Evolutionary conservation across 2,888 invertebrate genomes (phyloP), one percentile per base, ranked within the genome.

Genomic region (Xylocampa areola): DNA sequence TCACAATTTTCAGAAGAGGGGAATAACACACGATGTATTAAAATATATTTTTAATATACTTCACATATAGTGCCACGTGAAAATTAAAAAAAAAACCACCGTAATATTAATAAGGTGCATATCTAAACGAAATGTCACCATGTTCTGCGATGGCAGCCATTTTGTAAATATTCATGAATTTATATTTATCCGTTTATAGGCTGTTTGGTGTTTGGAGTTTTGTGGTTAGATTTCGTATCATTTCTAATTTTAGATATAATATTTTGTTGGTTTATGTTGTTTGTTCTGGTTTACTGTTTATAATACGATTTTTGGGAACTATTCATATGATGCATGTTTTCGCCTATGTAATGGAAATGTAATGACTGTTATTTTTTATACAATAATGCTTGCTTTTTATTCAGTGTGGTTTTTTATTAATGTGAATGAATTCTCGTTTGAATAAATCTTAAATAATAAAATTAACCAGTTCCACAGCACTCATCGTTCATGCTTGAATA

Each of bases 161-260:
- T 47, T 44, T 65, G 50, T 67, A 45, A 74, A 72, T 72, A 74
- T 74, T 72, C 51, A 74, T 75, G 44, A 60, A 59, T 45, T 70
- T 45, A 58, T 57, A 52, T 63, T 45, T 55, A 70, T 61, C 62
- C 51, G 25, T 37, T 52, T 47, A 47, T 32, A 29, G 29, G 35
- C 16, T 23, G 33, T 37, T 32, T 14, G 19, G 43, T 67, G 36
- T 50, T 57, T 41, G 51, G 35, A 57, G 60, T 53, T 51, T 41
- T 64, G 37, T 13, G 36, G 47, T 54, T 41, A 29, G 37, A 68
- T 61, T 59, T 61, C 14, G 27, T 60, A 11, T 21, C 32, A 17
- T 7, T 2, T 14, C 14, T 13, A 11, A 17, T 13, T 33, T 16
- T n/a, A 7, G 7, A 2, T 11, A n/a, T 13, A 39, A 39, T 33